Evolutionary conservation across 2,888 invertebrate species (phyloP).

Genomic region (Eupithecia vulgata): DNA sequence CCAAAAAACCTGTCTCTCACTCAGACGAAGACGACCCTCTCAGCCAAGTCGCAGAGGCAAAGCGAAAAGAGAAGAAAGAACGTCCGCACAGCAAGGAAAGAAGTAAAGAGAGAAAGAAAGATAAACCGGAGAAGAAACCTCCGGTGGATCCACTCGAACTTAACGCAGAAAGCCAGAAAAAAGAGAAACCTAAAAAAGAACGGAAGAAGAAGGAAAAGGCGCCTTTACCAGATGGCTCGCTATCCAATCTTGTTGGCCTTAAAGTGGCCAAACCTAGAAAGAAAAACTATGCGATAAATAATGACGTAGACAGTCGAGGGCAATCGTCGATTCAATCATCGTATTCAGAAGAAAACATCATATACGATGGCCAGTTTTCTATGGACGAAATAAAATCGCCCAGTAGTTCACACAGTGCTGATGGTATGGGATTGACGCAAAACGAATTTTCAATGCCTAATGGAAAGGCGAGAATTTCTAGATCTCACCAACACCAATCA

Average conservation of each 20-base stretch:
- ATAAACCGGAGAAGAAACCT: slow-evolving; percentile 22
- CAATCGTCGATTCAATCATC: slow-evolving; percentile 58
- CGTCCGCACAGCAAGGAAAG: slow-evolving; percentile 67
- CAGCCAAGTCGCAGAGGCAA: slow-evolving; percentile 56
- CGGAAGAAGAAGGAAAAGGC: slow-evolving; percentile 49
- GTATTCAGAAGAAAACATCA: slow-evolving; percentile 55
- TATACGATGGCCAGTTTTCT: slow-evolving; percentile 66
- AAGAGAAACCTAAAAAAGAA: slow-evolving; percentile 47
- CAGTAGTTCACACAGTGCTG: slow-evolving; percentile 46
- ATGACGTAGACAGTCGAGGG: slow-evolving; percentile 66
- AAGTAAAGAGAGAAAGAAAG: slow-evolving; percentile 53
- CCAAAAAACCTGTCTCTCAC: slow-evolving; percentile 43
- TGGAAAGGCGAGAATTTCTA: slow-evolving; percentile 12
- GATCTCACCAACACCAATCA: slow-evolving; percentile 17
- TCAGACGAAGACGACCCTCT: slow-evolving; percentile 70
- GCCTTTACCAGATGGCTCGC: slow-evolving; percentile 45
- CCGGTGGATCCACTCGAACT: slow-evolving; percentile 32
- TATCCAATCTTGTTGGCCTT: slow-evolving; percentile 66
- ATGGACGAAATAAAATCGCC: slow-evolving; percentile 70
- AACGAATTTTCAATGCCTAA: slow-evolving; percentile 31
- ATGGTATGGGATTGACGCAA: slow-evolving; percentile 29
- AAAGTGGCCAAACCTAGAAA: slow-evolving; percentile 56
- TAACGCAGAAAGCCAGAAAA: slow-evolving; percentile 36
- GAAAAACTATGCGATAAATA: slow-evolving; percentile 49
- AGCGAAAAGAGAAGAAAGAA: slow-evolving; percentile 64